Conservation (phyloP, 2,888 invertebrate genomes). For the Meghimatium bilineatum region DNA sequence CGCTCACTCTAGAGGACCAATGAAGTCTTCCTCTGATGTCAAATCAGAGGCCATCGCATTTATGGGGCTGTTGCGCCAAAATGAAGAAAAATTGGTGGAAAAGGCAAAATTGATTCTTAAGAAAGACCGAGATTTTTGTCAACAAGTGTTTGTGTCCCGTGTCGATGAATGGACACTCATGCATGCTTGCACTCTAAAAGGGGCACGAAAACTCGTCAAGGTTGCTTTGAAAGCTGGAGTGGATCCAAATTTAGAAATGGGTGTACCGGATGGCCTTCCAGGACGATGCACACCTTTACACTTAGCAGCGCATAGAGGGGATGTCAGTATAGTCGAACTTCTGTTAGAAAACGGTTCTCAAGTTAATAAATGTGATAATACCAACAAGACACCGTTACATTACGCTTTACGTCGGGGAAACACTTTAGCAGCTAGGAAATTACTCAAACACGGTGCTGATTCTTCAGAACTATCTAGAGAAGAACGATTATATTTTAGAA, state of each 20-base stretch:
- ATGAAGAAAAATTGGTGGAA: slow-evolving; percentile 64
- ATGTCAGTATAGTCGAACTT: slow-evolving; percentile 66
- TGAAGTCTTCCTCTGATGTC: slow-evolving; percentile 40
- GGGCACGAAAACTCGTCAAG: slow-evolving; percentile 66
- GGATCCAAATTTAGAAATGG: slow-evolving; percentile 66
- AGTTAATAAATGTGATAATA: slow-evolving; percentile 59
- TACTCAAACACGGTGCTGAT: slow-evolving; percentile 68
- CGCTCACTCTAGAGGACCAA: background rate
- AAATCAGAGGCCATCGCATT: slow-evolving; percentile 59
- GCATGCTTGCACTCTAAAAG: slow-evolving; percentile 69
- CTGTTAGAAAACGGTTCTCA: slow-evolving; percentile 62
- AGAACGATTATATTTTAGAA: slow-evolving; percentile 48
- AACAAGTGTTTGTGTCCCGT: slow-evolving; percentile 59
- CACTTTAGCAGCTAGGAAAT: slow-evolving; percentile 61
- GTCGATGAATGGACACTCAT: slow-evolving; percentile 72
- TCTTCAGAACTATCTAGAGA: slow-evolving; percentile 49
- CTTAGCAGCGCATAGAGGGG: slow-evolving; percentile 70
- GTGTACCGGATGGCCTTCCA: slow-evolving; percentile 64
- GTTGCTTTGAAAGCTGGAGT: slow-evolving; percentile 62
- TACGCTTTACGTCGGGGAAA: slow-evolving; percentile 65
- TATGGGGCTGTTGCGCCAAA: slow-evolving; percentile 61
- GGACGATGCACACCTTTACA: slow-evolving; percentile 67
- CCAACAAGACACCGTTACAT: slow-evolving; percentile 58
- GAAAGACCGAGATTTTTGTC: slow-evolving; percentile 57
- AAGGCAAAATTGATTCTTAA: slow-evolving; percentile 60